Conservation (phyloP, 2,797 vertebrate species). For the Leptoclinus maculatus region DNA sequence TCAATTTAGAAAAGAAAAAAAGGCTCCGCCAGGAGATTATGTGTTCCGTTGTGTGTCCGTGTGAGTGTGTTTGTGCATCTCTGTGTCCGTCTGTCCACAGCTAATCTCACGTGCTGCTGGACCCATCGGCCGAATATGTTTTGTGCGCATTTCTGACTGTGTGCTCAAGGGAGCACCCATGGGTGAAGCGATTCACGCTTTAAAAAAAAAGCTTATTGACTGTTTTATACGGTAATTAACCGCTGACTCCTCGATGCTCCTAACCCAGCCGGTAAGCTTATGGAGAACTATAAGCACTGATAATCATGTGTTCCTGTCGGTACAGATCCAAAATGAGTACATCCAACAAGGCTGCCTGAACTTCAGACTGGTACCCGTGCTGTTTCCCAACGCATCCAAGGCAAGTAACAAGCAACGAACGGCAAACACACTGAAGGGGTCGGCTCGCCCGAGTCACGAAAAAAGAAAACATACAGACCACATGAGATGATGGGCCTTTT, state of each 20-base stretch:
- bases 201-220: neutral
- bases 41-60: no score
- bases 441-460: neutral
- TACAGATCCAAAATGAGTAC: constrained; percentile 95
- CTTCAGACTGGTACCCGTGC: constrained; percentile 94
- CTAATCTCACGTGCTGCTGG: neutral
- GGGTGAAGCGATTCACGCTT: neutral
- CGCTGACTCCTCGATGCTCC: neutral
- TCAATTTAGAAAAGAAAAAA: neutral
- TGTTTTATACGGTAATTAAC: neutral
- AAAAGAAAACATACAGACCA: neutral
- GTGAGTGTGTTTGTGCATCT: neutral
- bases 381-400: constrained; percentile 92
- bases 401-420: constrained; percentile 74
- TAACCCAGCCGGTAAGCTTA: neutral
- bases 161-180: neutral
- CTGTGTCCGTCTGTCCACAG: neutral
- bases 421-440: neutral
- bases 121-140: neutral
- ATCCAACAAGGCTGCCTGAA: constrained; percentile 97
- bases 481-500: neutral
- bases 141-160: neutral
- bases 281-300: neutral
- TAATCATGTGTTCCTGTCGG: neutral
- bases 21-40: no score